Evolutionary conservation across 2,888 invertebrate species (phyloP), one percentile per base, ranked within the genome.

Genomic region (Rutpela maculata): DNA sequence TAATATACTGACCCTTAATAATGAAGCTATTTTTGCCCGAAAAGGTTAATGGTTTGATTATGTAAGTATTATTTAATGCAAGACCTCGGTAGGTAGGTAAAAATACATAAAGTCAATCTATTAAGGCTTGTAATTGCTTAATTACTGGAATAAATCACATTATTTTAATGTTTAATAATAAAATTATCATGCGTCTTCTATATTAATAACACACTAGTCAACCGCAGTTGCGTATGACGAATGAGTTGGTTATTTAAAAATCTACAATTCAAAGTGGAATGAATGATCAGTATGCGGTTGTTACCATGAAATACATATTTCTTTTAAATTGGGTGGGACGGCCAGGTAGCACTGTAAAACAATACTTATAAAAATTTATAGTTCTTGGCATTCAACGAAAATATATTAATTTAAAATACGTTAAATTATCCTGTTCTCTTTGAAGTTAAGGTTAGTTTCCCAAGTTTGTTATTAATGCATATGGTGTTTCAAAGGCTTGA

Each of bases 211-310:
- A 65, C 62, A 17, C 17, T 18, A 17, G 17, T 38, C n/a, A 7
- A 11, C 4, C 22, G 15, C 15, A 7, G 18, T 15, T 10, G 18
- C 22, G 22, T 43, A 43, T 65, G 65, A 65, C 65, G 65, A 65
- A 38, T 11, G 12, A 26, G 12, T 62, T 11, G 62, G 62, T 35
- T 65, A 65, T 43, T 18, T 43, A 38, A 22, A 65, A 65, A 65
- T 65, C 43, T 65, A 43, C 65, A 65, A 65, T 65, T 65, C 22
- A 65, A 65, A 65, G 11, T 38, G 18, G 43, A 65, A 17, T 15
- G 43, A 65, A 17, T 15, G 43, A 65, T 65, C 65, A 65, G 19
- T 65, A 65, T 65, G 65, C 65, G 18, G 38, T 18, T 15, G 19
- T 31, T 19, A 12, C 65, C 65, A 43, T 65, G 65, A 65, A 43